Percentiles rank a stretch among this genome's conserved stretches.
These are phyloP conservation scores for Minunthozetes semirufus DNA, from an alignment of 2,888 invertebrate genomes.

Conservation along the genomic window DNA sequence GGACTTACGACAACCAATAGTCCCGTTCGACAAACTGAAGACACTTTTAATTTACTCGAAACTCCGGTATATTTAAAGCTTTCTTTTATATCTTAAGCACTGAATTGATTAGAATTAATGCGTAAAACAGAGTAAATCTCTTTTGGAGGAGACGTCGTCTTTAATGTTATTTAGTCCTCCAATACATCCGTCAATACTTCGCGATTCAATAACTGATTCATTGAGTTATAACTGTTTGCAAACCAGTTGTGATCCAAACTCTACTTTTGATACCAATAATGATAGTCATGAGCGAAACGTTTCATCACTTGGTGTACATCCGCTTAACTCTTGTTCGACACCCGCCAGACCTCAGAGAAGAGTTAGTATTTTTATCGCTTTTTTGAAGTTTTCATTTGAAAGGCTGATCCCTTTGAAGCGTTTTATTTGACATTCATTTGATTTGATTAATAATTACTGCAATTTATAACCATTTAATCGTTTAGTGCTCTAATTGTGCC, in stretches of 20 bases:
- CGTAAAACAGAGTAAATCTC: constrained; percentile 31
- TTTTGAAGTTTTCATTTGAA: not conserved
- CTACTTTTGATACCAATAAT: not conserved
- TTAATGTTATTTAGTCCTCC: constrained; percentile 21
- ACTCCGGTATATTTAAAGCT: constrained; percentile 28
- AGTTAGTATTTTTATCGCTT: constrained; percentile 6
- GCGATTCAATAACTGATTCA: not conserved
- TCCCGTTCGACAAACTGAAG: constrained; percentile 3
- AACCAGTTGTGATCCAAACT: not conserved
- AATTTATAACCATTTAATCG: not conserved
- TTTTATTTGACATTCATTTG: constrained; percentile 6
- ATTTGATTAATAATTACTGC: not conserved
- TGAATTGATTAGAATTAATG: not conserved
- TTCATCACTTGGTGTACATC: not conserved
- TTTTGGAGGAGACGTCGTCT: constrained; percentile 8
- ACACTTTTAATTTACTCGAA: constrained; percentile 27
- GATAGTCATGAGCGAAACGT: constrained; percentile 23
- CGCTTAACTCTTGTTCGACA: not conserved
- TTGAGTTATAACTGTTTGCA: not conserved
- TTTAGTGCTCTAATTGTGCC: constrained; percentile 30
- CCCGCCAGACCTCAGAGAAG: not conserved
- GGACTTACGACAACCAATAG: constrained; percentile 19
- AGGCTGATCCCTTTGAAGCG: not conserved
- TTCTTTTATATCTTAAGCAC: not conserved
- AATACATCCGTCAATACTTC: constrained; percentile 12